Percentiles rank a stretch among this genome's conserved stretches.
Conservation (phyloP, 2,888 invertebrate genomes). For the Acleris cristana region DNA sequence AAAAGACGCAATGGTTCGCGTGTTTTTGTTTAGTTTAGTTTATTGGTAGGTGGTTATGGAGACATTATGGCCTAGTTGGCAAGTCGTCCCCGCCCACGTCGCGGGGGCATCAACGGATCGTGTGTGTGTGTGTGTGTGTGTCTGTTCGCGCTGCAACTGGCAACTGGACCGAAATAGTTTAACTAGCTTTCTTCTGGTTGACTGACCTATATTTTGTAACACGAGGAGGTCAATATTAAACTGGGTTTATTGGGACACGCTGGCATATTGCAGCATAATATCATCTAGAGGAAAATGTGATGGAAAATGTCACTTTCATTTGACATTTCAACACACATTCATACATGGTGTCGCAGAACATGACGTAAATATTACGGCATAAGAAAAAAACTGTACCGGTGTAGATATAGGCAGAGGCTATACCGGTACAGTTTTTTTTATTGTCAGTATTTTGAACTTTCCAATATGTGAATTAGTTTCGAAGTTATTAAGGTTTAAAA, state of each 20-base stretch:
- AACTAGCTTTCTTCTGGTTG: constrained; percentile 32
- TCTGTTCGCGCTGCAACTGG: constrained; percentile 41
- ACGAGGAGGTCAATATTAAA: constrained; percentile 14
- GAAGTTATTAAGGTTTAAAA: too few species aligned
- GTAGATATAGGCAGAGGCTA: too few species aligned
- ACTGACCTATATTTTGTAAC: constrained; percentile 33
- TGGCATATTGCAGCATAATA: constrained; percentile 1
- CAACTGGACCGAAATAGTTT: constrained; percentile 30
- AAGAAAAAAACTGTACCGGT: too few species aligned
- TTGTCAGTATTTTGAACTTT: too few species aligned
- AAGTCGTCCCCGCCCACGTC: constrained; percentile 61
- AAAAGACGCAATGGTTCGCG: constrained; percentile 48
- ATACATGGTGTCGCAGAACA: too few species aligned
- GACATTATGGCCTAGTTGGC: constrained; percentile 79
- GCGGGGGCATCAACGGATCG: constrained; percentile 68
- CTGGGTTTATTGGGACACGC: constrained; percentile 20
- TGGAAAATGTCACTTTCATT: background rate
- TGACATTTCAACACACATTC: too few species aligned
- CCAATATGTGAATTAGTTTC: too few species aligned
- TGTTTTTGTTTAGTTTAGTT: constrained; percentile 38
- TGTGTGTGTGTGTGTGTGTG: constrained; percentile 57
- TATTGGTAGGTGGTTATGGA: constrained; percentile 56
- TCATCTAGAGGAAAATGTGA: background rate
- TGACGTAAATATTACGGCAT: too few species aligned
- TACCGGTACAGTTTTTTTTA: too few species aligned